phyloP scores from a whole-genome alignment of 2,113 vertebrate species.

The Lepus timidus region DNA sequence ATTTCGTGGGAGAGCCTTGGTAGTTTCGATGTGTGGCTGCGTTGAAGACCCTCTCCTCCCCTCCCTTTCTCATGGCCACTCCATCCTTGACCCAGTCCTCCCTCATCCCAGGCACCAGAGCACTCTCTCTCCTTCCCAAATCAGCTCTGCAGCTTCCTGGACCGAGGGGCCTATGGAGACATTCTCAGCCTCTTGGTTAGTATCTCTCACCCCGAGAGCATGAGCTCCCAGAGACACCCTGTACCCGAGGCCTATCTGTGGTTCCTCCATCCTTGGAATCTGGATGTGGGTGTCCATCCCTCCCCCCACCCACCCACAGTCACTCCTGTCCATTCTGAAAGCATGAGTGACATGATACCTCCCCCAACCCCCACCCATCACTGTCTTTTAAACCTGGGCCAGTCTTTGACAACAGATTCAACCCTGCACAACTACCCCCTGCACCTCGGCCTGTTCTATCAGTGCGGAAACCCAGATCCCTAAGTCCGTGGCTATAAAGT shows the following conservation, averaged over 20 bases:
- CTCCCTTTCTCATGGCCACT: background rate
- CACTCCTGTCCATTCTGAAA: background rate
- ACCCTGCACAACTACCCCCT: background rate
- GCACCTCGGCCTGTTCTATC: background rate
- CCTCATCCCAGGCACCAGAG: background rate
- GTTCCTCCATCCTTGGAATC: background rate
- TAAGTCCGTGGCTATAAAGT: background rate
- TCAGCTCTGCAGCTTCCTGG: background rate
- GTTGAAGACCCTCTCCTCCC: background rate
- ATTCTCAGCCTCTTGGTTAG: background rate
- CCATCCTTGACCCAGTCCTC: background rate
- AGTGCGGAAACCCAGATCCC: background rate
- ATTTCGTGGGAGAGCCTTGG: background rate
- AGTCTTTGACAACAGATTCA: background rate
- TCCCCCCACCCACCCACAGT: background rate
- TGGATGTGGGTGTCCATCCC: background rate
- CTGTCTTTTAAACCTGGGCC: background rate
- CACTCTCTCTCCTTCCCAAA: background rate
- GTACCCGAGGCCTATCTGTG: accelerated
- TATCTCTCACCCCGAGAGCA: background rate
- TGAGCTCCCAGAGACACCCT: background rate
- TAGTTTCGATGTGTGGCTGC: background rate
- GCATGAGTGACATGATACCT: background rate
- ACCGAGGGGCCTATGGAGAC: background rate
- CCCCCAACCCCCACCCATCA: no score